Base-by-base conservation (phyloP, 1,140 invertebrate genomes). In the Drosophila kohkoa region DNA sequence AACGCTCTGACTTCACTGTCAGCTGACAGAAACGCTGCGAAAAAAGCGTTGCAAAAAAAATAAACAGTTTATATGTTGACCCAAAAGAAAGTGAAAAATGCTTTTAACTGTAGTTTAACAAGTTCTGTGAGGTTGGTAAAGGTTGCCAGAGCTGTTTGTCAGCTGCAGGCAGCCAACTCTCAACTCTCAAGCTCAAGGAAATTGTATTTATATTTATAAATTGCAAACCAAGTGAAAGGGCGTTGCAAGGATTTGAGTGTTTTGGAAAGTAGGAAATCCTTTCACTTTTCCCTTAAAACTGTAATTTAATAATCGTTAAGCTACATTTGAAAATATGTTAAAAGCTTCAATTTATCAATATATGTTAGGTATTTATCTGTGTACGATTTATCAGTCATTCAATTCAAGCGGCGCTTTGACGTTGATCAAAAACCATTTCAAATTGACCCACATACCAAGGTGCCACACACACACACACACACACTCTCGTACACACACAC, bases 401-500 rank as follows among this genome's bases (percentile, higher is more conserved):
- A 59, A 68, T 51, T 69, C 65, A 59, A 68, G 55, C 63, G 49
- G 59, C 46, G 51, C 64, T 75, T 75, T 75, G 28, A 60, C 82
- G 70, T 82, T 70, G 81, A 87, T 86, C 82, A 86, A 79, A 79
- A 87, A 73, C 64, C 71, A 89, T 83, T 88, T 89, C 70, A 78
- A 83, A 81, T 45, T 89, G 83, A 88, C 83, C 83, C 77, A 88
- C 81, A 88, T 88, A 88, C 85, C 85, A 89, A 83, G 74, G 76
- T 82, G 82, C 75, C 82, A 82, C 64, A 76, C 77, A 71, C 63
- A 66, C 48, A 66, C 63, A 80, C 70, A 71, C 60, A 70, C 72
- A 80, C 70, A 71, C 60, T 67, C 72, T 48, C 55, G 69, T 43
- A 51, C 32, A 58, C 16, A n/a, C n/a, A 69, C 45, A 8, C n/a